phyloP scores from a whole-genome alignment of 2,797 vertebrate species.

The Melanotaenia nigrans region DNA sequence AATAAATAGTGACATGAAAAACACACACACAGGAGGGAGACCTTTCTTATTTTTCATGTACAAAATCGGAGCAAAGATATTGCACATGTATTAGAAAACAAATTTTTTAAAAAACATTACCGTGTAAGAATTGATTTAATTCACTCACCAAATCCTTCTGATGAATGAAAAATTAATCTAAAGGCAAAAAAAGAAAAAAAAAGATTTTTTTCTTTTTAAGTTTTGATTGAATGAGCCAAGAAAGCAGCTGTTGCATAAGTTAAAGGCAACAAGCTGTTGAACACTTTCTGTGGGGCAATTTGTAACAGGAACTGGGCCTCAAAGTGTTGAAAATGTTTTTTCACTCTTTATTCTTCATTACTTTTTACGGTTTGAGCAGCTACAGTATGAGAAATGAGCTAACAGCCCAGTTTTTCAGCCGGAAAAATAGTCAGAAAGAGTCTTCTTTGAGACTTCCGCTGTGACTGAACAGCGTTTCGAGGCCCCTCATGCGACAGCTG shows the following conservation, averaged over 20 bases:
- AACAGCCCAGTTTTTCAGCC: constrained; percentile 19
- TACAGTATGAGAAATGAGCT: constrained; percentile 35
- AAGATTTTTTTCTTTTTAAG: constrained; percentile 39
- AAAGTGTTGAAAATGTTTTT: constrained; percentile 28
- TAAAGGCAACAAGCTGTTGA: constrained; percentile 39
- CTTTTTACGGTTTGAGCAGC: constrained; percentile 39
- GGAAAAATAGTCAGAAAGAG: constrained; percentile 24
- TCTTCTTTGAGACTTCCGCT: constrained; percentile 44
- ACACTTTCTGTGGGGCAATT: constrained; percentile 22
- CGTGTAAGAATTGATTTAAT: constrained; percentile 63
- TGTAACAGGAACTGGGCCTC: constrained; percentile 32
- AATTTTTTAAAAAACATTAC: constrained; percentile 28
- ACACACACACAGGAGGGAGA: constrained; percentile 57
- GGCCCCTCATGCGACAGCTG: constrained; percentile 70
- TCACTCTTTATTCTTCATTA: constrained; percentile 14
- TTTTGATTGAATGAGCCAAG: constrained; percentile 41
- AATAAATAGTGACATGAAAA: constrained; percentile 77
- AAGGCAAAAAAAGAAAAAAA: constrained; percentile 59
- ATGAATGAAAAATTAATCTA: constrained; percentile 50
- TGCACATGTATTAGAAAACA: constrained; percentile 79
- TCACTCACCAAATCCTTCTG: constrained; percentile 54
- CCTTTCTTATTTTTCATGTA: constrained; percentile 72
- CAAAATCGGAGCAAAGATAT: constrained; percentile 82
- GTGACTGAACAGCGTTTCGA: constrained; percentile 17
- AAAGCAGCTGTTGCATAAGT: constrained; percentile 68